Base-by-base conservation (phyloP, 2,113 vertebrate species). In the Symphodus melops region DNA sequence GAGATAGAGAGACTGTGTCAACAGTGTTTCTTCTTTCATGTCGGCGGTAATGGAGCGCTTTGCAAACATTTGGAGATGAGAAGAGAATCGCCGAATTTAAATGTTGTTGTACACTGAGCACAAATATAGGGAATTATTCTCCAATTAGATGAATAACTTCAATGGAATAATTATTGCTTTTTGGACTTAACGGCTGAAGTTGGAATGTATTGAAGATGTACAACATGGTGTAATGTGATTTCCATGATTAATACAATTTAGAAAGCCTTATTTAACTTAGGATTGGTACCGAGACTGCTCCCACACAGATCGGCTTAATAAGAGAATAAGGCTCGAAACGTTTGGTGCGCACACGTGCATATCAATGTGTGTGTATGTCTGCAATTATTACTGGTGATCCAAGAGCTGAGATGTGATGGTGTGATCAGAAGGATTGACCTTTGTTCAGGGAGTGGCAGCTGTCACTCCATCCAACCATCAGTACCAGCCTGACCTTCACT, bases 371-470 rank as follows among this genome's bases (percentile, higher is more conserved):
- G 36, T 60, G 62, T 11, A 10, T 21, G 48, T 56, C 28, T 75
- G 42, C 56, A 65, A 39, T 77, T 48, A 58, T 55, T 58, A 37
- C 41, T 49, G 58, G 41, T 67, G 81, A 74, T 77, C 28, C 33
- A 64, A 66, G 51, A 49, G 46, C 28, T 37, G 20, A 64, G 61
- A 63, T 83, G 70, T 66, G 85, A 80, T 71, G 67, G 33, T 85
- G 28, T 36, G 76, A 81, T 53, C 72, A 65, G 88, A 80, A 21
- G 36, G 53, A 76, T 12, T 91, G 90, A 92, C 92, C 90, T 93
- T 92, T 93, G 64, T 48, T 79, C n/a, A 75, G 64, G 89, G 83
- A 87, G 77, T 83, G 88, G 53, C 88, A 89, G 83, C 79, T 88
- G 85, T 86, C 91, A 87, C 66, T 87, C 79, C 61, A 66, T 62